A percentile compares a stretch with the other conserved stretches of the same genome.
phyloP scores from a whole-genome alignment of 2,888 invertebrate genomes.

The Molorchus minor region DNA sequence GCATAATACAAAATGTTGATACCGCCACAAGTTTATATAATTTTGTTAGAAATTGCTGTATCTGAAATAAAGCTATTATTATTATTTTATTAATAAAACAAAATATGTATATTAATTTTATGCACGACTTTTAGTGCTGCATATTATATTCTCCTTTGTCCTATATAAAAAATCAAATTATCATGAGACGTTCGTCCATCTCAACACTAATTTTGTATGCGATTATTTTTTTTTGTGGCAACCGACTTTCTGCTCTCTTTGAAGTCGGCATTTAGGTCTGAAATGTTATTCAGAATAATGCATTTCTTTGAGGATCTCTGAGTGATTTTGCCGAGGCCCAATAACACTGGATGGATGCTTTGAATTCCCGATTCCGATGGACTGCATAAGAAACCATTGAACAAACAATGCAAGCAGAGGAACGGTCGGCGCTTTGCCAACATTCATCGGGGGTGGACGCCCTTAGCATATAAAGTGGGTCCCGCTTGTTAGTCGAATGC shows the following conservation, averaged over 20 bases:
- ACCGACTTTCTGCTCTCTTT: neutral
- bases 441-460: constrained; percentile 46
- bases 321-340: constrained; percentile 43
- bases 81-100: too few species aligned
- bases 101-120: too few species aligned
- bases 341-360: constrained; percentile 46
- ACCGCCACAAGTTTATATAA: too few species aligned
- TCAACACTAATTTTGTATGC: neutral
- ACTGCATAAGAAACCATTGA: constrained; percentile 60
- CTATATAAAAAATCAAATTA: too few species aligned
- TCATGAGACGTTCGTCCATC: neutral
- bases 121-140: too few species aligned
- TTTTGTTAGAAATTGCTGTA: too few species aligned
- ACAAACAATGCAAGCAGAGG: constrained; percentile 58
- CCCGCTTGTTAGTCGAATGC: too few species aligned
- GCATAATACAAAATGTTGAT: too few species aligned
- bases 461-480: constrained; percentile 60
- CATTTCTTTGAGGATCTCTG: constrained; percentile 42
- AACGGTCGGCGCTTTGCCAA: constrained; percentile 39
- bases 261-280: constrained; percentile 14
- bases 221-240: neutral
- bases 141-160: too few species aligned
- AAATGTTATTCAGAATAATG: constrained; percentile 43
- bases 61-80: too few species aligned
- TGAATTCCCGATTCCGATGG: constrained; percentile 49